phyloP scores from a whole-genome alignment of 2,113 vertebrate genomes.

The Charina bottae region DNA sequence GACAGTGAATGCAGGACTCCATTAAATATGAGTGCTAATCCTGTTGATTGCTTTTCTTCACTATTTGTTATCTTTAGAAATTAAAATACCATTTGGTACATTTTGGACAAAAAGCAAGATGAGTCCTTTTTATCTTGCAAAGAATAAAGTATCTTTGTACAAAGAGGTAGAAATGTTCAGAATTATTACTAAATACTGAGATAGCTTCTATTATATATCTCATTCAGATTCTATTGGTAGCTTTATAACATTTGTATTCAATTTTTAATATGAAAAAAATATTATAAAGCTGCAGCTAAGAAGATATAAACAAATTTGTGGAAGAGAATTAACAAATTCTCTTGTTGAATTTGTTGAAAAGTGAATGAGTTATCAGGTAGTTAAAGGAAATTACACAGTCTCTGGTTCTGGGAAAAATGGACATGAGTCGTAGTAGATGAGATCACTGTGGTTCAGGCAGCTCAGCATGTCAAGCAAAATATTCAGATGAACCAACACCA shows the following conservation, averaged over 20 bases:
- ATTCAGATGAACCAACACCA: constrained; percentile 13
- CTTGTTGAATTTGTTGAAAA: too few species aligned
- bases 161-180: neutral
- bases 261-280: neutral
- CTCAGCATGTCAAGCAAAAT: neutral
- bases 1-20: neutral
- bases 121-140: neutral
- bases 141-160: neutral
- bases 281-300: neutral
- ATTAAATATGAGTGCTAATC: neutral
- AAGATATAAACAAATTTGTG: rapidly evolving
- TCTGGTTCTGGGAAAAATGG: neutral
- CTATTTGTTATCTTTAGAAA: neutral
- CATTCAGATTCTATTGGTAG: neutral
- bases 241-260: neutral
- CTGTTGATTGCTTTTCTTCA: neutral
- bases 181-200: neutral
- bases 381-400: neutral
- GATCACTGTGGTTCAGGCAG: neutral
- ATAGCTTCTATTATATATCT: neutral
- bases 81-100: neutral
- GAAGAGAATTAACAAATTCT: neutral
- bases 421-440: neutral
- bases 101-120: neutral
- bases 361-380: neutral